phyloP scores from a whole-genome alignment of 2,888 invertebrate species.

The Thereva unica region DNA sequence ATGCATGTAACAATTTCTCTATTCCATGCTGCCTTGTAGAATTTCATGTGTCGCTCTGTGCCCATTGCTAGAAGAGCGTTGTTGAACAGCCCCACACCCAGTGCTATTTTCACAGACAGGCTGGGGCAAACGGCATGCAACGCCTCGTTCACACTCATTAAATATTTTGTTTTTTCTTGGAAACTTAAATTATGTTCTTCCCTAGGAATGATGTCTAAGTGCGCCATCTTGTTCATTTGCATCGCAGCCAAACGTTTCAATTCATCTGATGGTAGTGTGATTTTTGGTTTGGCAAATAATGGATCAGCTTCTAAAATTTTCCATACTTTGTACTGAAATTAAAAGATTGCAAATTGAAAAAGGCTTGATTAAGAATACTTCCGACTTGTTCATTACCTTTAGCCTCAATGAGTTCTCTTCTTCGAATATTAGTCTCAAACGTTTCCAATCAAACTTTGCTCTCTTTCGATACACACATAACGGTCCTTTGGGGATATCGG shows the following conservation, averaged over 20 bases:
- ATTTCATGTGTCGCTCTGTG: constrained; percentile 72
- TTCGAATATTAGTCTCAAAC: constrained; percentile 77
- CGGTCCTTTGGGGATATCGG: constrained; percentile 69
- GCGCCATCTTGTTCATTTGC: constrained; percentile 69
- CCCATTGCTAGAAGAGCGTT: constrained; percentile 76
- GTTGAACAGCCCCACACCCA: constrained; percentile 75
- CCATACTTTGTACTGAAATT: constrained; percentile 77
- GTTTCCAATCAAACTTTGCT: constrained; percentile 86
- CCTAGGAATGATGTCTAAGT: constrained; percentile 67
- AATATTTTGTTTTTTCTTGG: constrained; percentile 68
- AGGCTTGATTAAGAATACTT: not conserved
- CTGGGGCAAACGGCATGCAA: constrained; percentile 71
- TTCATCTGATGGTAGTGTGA: constrained; percentile 70
- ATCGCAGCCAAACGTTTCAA: constrained; percentile 72
- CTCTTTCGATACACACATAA: constrained; percentile 76
- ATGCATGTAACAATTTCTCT: constrained; percentile 80
- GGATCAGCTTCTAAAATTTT: constrained; percentile 77
- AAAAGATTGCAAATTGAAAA: constrained; percentile 42
- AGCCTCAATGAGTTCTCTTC: constrained; percentile 74
- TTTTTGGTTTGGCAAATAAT: constrained; percentile 69
- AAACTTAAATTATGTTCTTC: constrained; percentile 67
- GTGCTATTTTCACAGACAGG: constrained; percentile 76
- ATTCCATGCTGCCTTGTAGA: constrained; percentile 71
- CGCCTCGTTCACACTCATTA: constrained; percentile 79
- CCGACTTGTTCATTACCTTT: constrained; percentile 66